These are phyloP conservation scores for Creontiades dilutus DNA, from an alignment of 2,888 invertebrate genomes.

Conservation along the genomic window DNA sequence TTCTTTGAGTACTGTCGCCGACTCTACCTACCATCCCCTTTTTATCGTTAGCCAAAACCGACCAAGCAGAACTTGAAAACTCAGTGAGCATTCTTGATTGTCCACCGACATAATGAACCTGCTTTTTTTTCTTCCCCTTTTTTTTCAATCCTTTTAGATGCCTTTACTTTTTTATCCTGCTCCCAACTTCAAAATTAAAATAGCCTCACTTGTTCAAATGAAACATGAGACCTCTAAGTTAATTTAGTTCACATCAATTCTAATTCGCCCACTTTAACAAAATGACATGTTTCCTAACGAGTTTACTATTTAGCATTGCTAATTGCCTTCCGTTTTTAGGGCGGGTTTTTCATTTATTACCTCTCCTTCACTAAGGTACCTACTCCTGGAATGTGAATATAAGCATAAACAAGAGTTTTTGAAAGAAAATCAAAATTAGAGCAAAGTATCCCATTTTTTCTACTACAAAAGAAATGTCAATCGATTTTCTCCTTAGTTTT, in stretches of 20 bases:
- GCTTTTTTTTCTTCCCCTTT: constrained; percentile 50
- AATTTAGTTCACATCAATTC: constrained; percentile 31
- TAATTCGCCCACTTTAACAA: constrained; percentile 25
- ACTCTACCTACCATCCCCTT: background rate
- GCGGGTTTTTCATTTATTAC: background rate
- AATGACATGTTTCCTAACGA: constrained; percentile 51
- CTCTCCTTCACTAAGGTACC: too few species aligned
- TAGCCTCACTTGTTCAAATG: background rate
- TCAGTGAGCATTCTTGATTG: constrained; percentile 64
- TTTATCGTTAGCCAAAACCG: constrained; percentile 53
- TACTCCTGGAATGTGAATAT: too few species aligned
- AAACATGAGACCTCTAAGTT: constrained; percentile 23
- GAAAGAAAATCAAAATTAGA: too few species aligned
- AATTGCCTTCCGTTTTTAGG: background rate
- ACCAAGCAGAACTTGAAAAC: constrained; percentile 68
- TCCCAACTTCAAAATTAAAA: constrained; percentile 58
- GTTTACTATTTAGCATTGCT: constrained; percentile 11
- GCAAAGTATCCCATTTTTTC: too few species aligned
- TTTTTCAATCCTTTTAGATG: constrained; percentile 6
- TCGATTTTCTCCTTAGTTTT: too few species aligned
- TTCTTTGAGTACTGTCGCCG: constrained; percentile 61
- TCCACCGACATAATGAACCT: constrained; percentile 63
- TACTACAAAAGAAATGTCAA: too few species aligned
- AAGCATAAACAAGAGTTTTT: too few species aligned
- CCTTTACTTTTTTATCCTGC: background rate